Evolutionary conservation across 2,113 vertebrate genomes (phyloP), one percentile per base, ranked within the genome.

Genomic region (Takifugu flavidus): DNA sequence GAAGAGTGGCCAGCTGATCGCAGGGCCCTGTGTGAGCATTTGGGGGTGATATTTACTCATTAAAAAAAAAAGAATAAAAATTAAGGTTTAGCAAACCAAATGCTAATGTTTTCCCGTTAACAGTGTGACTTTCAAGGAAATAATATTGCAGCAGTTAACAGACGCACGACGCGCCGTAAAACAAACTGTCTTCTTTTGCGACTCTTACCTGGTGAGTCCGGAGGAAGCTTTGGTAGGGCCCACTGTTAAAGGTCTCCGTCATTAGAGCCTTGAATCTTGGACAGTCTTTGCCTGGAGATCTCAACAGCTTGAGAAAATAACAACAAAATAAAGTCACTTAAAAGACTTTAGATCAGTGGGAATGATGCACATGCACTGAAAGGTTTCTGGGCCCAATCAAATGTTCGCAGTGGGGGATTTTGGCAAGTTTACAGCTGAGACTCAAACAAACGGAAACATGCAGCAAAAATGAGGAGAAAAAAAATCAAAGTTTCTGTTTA

Each of bases 211-310:
- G 78, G 61, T 89, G 80, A 52, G 79, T 62, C 63, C 69, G 55
- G 42, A 88, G 73, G 53, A 86, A 86, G 25, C 65, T 76, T 78
- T 87, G 91, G 84, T 92, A 91, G 26, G 83, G 83, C 0, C 70
- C 47, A 0, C 88, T 91, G 59, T 90, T 86, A 0, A 86, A 87
- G 14, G 92, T 91, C 62, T 93, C 91, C 2, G 82, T 86, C 83
- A 93, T 90, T 65, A 94, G 80, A 6, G 90, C 75, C 6, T 79
- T 88, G 78, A 91, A 93, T 49, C 80, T 82, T 4, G 90, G 91
- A 70, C 92, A 93, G 63, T 88, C 87, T 77, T 87, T 90, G 43
- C 82, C 86, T 13, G 91, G 88, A 63, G 92, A 88, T 76, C 79
- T 92, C 67, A 94, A 66, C 69, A 94, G 82, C 94, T 94, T 86